Base-by-base conservation (phyloP, 2,888 invertebrate genomes). In the Tineola bisselliella region DNA sequence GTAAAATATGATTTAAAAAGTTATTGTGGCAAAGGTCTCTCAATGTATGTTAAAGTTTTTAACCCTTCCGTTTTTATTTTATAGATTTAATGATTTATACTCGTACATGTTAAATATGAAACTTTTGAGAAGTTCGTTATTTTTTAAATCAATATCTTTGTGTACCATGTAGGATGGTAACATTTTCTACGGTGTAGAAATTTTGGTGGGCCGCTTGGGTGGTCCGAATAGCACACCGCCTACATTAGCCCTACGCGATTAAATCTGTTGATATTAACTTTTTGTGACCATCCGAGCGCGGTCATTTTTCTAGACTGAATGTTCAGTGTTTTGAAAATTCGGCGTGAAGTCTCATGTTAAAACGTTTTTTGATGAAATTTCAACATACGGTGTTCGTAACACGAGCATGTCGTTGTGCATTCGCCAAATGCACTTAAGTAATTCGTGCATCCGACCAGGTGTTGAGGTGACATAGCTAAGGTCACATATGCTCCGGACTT, bases 171-270 rank as follows among this genome's bases (percentile, higher is more conserved):
- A 31, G 10, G 44, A 8, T 13, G 44, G n/a, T n/a, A n/a, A n/a
- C 13, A 2, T 48, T 48, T 18, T 18, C 25, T 25, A 25, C 6
- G 52, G 15, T 18, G 17, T 6, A 19, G 25, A n/a, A 56, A 56
- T 12, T 56, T 56, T 19, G 30, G 18, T 19, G 25, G 30, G 8
- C 58, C 6, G 15, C 58, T 33, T 58, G 58, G 58, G 58, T 58
- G 58, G 58, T 58, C 58, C 13, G 6, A 13, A 19, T 54, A 54
- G 25, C 19, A 33, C 58, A 58, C 56, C 58, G 58, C 58, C 58
- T 58, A 31, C 58, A 18, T 58, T 19, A 84, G 77, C 81, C n/a
- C 31, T 11, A 30, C 30, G 25, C 61, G 59, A 62, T 59, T 59
- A 54, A 57, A 62, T 61, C 60, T 33, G 44, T 38, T 30, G 25